Percentiles rank a stretch among this genome's conserved stretches.
phyloP scores from a whole-genome alignment of 2,113 vertebrate genomes.

The Petaurus breviceps region DNA sequence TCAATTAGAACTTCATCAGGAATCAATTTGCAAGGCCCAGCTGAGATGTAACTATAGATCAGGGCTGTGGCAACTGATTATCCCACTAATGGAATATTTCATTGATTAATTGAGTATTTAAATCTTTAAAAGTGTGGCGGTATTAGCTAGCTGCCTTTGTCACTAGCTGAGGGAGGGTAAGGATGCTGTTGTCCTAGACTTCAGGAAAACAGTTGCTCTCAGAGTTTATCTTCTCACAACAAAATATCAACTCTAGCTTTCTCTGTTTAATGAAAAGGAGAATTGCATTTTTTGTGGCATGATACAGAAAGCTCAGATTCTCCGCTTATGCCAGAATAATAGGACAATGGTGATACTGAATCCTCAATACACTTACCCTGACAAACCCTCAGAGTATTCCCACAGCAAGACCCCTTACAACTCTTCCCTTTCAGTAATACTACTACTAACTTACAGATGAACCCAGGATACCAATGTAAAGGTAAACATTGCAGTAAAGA shows the following conservation, averaged over 20 bases:
- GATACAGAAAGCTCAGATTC: background rate
- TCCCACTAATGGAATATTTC: slow-evolving; percentile 88
- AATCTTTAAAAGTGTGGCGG: slow-evolving; percentile 78
- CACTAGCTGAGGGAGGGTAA: background rate
- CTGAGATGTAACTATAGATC: slow-evolving; percentile 90
- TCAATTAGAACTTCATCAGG: slow-evolving; percentile 91
- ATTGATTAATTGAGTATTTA: slow-evolving; percentile 90
- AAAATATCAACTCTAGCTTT: background rate
- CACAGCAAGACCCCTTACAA: rapidly evolving
- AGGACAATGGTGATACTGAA: background rate
- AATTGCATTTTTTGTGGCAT: rapidly evolving
- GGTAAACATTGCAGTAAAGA: background rate
- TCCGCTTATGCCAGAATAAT: background rate
- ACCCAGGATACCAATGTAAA: background rate
- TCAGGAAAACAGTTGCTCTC: background rate
- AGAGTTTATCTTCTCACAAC: background rate
- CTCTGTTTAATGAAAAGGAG: background rate
- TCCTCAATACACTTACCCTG: background rate
- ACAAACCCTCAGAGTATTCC: background rate
- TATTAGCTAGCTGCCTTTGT: slow-evolving; percentile 67
- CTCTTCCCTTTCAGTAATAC: background rate
- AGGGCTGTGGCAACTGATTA: slow-evolving; percentile 84
- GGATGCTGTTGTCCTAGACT: background rate
- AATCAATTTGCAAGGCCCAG: slow-evolving; percentile 89
- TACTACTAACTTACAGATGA: background rate